Conservation (phyloP, 1,140 invertebrate genomes). For the Mya arenaria region DNA sequence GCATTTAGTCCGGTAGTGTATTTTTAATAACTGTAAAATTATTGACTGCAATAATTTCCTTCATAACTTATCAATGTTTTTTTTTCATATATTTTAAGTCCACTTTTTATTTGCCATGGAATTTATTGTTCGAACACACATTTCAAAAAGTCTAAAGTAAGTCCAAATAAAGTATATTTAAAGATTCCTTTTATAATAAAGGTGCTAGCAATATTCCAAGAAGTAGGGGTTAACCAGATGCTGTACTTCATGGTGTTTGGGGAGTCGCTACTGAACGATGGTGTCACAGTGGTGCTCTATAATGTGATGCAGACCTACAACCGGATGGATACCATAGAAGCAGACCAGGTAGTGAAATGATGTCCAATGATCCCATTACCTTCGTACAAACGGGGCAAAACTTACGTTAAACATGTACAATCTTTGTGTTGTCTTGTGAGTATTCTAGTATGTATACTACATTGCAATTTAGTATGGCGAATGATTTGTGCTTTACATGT, state of each 20-base stretch:
- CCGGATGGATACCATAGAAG: slow-evolving; percentile 59
- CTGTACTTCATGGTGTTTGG: slow-evolving; percentile 99
- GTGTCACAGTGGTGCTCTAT: slow-evolving; percentile 78
- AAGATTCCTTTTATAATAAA: not conserved
- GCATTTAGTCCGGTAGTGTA: no score
- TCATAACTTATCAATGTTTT: no score
- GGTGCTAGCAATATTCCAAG: slow-evolving; percentile 97
- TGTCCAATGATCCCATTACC: not conserved
- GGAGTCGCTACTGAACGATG: slow-evolving; percentile 94
- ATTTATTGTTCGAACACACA: no score
- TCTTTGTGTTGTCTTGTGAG: not conserved
- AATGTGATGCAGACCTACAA: slow-evolving; percentile 73
- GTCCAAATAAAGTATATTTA: no score
- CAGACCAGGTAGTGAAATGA: slow-evolving; percentile 61
- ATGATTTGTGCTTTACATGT: no score
- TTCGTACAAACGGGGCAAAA: not conserved
- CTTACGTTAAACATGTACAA: not conserved
- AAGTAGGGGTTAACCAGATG: slow-evolving; percentile 98
- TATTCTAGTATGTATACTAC: not conserved
- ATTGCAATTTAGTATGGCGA: not conserved
- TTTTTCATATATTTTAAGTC: no score
- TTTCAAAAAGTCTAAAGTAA: no score
- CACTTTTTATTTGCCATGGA: no score
- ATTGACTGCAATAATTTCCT: no score
- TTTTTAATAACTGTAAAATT: no score